A percentile compares a stretch with the other conserved stretches of the same genome.
Evolutionary conservation across 1,140 invertebrate species (phyloP).

Genomic region (Stratiolaelaps scimitus): DNA sequence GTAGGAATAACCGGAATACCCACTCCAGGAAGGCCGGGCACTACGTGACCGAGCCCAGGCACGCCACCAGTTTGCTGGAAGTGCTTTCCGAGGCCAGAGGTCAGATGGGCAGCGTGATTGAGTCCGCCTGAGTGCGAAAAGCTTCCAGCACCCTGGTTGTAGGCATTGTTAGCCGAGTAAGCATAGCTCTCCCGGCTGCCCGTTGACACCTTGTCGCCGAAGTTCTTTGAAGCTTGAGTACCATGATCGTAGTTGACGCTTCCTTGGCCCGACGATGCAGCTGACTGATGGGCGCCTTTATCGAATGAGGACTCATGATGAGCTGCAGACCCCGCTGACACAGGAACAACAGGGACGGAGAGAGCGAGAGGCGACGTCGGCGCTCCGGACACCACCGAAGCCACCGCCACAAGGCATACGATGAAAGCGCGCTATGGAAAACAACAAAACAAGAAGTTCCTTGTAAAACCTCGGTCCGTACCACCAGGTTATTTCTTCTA

Average conservation of each 20-base stretch:
- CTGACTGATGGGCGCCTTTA: neutral
- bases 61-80: neutral
- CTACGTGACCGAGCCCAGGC: no score
- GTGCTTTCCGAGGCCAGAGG: neutral
- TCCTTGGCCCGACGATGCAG: neutral
- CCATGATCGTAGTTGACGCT: conserved; percentile 3
- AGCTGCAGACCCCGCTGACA: neutral
- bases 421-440: no score
- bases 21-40: no score
- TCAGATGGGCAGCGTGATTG: neutral
- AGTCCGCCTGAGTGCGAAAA: neutral
- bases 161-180: neutral
- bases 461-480: no score
- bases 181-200: neutral
- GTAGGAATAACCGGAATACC: no score
- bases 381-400: no score
- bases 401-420: no score
- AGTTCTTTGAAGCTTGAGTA: neutral
- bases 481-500: no score
- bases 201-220: neutral
- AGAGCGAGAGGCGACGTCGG: no score
- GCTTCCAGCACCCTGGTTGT: neutral
- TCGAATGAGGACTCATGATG: neutral
- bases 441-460: no score
- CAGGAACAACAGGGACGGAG: no score